Evolutionary conservation across 2,888 invertebrate genomes (phyloP), one percentile per base, ranked within the genome.

Genomic region (Sphaerophoria taeniata): DNA sequence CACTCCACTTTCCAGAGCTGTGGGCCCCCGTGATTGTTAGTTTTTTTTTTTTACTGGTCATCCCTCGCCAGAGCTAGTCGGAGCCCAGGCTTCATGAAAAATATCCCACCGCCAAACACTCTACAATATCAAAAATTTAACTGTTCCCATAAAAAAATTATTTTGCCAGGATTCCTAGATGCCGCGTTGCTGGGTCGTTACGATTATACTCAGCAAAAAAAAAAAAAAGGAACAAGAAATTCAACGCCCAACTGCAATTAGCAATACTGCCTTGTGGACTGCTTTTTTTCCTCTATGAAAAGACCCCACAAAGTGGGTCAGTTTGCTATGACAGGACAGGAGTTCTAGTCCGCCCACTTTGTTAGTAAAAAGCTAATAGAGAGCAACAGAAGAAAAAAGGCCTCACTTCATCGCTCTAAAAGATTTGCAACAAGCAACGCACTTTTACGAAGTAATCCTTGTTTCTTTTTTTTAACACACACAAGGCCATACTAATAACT

Each of bases 171-270:
- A 51, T 24, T 47, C 58, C 0, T 16, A 12, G 5, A 4, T 34
- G 36, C 34, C 12, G 7, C 6, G 6, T 9, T 9, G 5, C 9
- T 58, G 36, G 56, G 16, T n/a, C 6, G 6, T 3, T 0, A 39
- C 2, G 9, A 9, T 39, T 6, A 53, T 5, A 12, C 1, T 6
- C n/a, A 24, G 14, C 36, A 65, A 75, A 49, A 58, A 39, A 51
- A 49, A 39, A 6, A 6, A 14, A 51, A 69, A 24, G 12, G 7
- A 33, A 33, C 53, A 49, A 47, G 45, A 11, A 16, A 43, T 60
- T 51, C 67, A 71, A 65, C 69, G 61, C 72, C 69, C 82, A 82
- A 63, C 65, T 47, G 82, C 82, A 81, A 76, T 81, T 76, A 81
- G 81, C 81, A 72, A 72, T 53, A 76, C 72, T 61, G 71, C 71